A percentile compares a stretch with the other conserved stretches of the same genome.
Conservation (phyloP, 2,113 vertebrate species). For the Xiphias gladius region DNA sequence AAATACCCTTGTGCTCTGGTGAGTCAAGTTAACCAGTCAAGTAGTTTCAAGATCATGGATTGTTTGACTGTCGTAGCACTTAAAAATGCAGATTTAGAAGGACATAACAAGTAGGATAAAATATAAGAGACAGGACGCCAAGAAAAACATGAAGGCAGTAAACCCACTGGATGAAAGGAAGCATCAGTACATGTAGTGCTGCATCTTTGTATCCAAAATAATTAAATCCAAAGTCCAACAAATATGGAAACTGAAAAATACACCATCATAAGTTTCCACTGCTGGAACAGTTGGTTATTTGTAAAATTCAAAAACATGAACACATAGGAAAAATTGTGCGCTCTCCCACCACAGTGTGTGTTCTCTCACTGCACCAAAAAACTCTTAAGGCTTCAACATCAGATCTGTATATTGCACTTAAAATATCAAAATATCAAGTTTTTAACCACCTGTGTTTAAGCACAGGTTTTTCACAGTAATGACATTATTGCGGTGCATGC, state of each 20-base stretch:
- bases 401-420: neutral
- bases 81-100: neutral
- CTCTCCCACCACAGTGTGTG: neutral
- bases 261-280: neutral
- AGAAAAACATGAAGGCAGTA: neutral
- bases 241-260: slow-evolving; percentile 25
- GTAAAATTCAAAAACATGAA: neutral
- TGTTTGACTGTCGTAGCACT: neutral
- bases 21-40: neutral
- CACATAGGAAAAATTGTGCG: neutral
- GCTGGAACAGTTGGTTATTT: neutral
- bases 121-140: neutral
- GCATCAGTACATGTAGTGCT: neutral
- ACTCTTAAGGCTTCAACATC: neutral
- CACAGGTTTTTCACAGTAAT: neutral
- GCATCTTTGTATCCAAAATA: neutral
- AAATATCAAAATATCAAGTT: neutral
- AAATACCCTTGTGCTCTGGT: neutral
- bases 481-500: neutral
- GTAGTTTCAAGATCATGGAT: neutral
- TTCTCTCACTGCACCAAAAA: neutral
- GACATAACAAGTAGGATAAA: neutral
- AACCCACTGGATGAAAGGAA: neutral
- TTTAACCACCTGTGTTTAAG: neutral
- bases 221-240: slow-evolving; percentile 5